Base-by-base conservation (phyloP, 1,140 invertebrate species). In the Nasonia giraulti region DNA sequence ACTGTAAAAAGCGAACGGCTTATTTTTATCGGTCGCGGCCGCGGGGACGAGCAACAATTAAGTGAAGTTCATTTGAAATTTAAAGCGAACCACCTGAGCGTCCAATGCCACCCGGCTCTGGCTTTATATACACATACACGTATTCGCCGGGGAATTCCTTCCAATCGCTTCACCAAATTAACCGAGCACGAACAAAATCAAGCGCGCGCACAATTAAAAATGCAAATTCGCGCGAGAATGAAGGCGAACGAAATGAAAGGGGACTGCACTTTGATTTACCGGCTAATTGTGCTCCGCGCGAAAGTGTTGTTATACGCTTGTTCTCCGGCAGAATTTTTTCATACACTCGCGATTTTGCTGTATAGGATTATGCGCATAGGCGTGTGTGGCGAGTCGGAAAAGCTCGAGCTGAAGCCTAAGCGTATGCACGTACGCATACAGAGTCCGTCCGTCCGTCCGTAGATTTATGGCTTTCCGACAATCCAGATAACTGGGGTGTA, bases 401-500 rank as follows among this genome's bases (percentile, higher is more conserved):
- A 62, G 55, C n/a, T 20, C 11, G 17, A 55, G 17, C 50, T 20
- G 66, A 69, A 23, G 66, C 66, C 11, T 50, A 82, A 76, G n/a
- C 68, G 20, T 82, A 66, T 76, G 40, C 75, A 76, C 55, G 27
- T 27, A 66, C 55, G 11, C 31, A 5, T 10, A 55, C 27, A 27
- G 27, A 27, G 27, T 27, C 27, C 27, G 14, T 76, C 20, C 27
- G 14, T 76, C 20, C 31, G 33, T 14, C 37, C 68, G 6, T n/a
- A 77, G 82, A 83, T 83, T 83, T 83, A 77, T 83, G 66, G 74
- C 12, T 44, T 71, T 77, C 66, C 44, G 37, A 69, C 75, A 71
- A 71, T 84, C 76, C 82, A 71, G 82, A 84, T 84, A 84, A 79
- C 82, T 79, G 76, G 82, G 44, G 44, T 79, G 62, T 44, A 84